Base-by-base conservation (phyloP, 2,113 vertebrate genomes). In the Chunga burmeisteri region DNA sequence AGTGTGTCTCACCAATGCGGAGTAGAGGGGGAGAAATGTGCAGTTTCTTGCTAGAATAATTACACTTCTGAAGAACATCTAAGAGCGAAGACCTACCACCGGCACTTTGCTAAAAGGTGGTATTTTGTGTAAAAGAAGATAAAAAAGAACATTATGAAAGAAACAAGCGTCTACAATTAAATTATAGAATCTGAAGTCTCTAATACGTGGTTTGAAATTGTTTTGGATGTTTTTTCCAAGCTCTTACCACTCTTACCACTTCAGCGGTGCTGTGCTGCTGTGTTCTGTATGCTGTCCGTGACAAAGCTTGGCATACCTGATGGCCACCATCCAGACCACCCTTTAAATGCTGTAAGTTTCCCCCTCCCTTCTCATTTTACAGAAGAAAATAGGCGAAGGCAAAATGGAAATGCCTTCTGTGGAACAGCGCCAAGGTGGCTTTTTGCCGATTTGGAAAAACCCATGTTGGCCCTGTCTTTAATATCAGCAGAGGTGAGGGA, bases 211-310 rank as follows among this genome's bases (percentile, higher is more conserved):
- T 46, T 70, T 74, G 38, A 63, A 93, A 34, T 55, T 34, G 44
- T 17, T 11, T 38, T 38, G 36, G 6, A 5, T 2, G 10, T 6
- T 50, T 65, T 63, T 83, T 59, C 20, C 25, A 44, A 55, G 21
- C 10, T 55, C 12, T 92, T 81, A 23, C 16, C 15, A 5, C 26
- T n/a, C n/a, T n/a, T n/a, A n/a, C n/a, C n/a, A n/a, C 26, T 40
- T 27, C 23, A 55, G 42, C 2, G 11, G 13, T 34, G 27, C 47
- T n/a, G 23, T 26, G 7, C 34, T 61, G 36, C 27, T 62, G 18
- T 44, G 34, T 73, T 42, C 26, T 42, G 8, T 27, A 6, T 4
- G 0, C 10, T n/a, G 12, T 53, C 32, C 2, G 0, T 55, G 19
- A n/a, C 53, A 61, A 21, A 74, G 21, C n/a, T 22, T 4, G 9